A percentile compares a stretch with the other conserved stretches of the same genome.
Conservation (phyloP, 2,888 invertebrate species). For the Agriopis leucophaearia region DNA sequence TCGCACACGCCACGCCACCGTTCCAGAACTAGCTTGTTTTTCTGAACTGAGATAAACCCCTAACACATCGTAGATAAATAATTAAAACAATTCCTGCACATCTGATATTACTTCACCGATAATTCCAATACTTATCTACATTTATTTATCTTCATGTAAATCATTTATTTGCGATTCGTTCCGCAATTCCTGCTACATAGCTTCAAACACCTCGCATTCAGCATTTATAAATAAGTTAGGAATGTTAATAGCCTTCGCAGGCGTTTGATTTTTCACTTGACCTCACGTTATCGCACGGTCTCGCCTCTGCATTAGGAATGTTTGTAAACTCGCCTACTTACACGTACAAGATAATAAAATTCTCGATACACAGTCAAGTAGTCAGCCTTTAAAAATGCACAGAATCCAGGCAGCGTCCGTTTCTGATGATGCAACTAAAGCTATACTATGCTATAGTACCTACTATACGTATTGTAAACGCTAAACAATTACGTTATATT, state of each 20-base stretch:
- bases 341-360: constrained; percentile 65
- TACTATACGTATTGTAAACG: constrained; percentile 34
- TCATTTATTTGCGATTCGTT: constrained; percentile 55
- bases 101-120: constrained; percentile 14
- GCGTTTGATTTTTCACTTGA: constrained; percentile 68
- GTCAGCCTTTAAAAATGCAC: constrained; percentile 54
- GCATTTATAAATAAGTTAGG: constrained; percentile 66
- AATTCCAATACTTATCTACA: constrained; percentile 15
- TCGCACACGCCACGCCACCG: too few species aligned
- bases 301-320: constrained; percentile 60
- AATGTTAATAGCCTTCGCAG: constrained; percentile 68
- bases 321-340: constrained; percentile 48
- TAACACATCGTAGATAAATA: too few species aligned
- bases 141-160: constrained; percentile 36
- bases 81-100: background rate
- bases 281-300: constrained; percentile 57
- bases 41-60: too few species aligned
- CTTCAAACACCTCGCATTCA: constrained; percentile 58
- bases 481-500: too few species aligned
- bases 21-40: too few species aligned
- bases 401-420: constrained; percentile 60
- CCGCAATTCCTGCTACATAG: constrained; percentile 61
- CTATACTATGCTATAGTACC: constrained; percentile 23
- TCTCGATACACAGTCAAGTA: constrained; percentile 61
- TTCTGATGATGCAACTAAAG: constrained; percentile 59